Conservation (phyloP, 2,888 invertebrate species). For the Odontocolon sp. region DNA sequence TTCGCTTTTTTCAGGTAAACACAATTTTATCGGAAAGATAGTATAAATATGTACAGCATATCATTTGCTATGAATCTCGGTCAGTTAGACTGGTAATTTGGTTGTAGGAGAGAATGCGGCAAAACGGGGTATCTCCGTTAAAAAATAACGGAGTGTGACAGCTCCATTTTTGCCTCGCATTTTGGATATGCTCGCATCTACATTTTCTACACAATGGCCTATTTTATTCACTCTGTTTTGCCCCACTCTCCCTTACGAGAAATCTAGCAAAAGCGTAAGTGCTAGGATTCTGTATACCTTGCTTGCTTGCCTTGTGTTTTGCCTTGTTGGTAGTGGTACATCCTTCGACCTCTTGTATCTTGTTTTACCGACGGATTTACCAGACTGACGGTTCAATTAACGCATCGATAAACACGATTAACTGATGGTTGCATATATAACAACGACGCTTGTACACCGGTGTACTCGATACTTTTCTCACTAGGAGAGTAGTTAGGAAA, state of each 20-base stretch:
- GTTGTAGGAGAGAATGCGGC: too few species aligned
- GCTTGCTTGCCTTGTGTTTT: constrained; percentile 17
- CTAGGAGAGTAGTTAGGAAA: neutral
- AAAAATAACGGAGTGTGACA: too few species aligned
- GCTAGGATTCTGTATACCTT: constrained; percentile 18
- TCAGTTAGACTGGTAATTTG: too few species aligned
- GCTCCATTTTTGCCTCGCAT: too few species aligned
- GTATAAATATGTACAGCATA: too few species aligned
- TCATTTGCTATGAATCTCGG: too few species aligned
- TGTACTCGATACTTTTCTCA: neutral
- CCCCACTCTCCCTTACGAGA: too few species aligned
- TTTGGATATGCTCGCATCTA: too few species aligned
- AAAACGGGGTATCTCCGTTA: too few species aligned
- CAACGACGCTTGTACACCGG: constrained; percentile 2
- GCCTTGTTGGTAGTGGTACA: constrained; percentile 10
- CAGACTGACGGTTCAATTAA: constrained; percentile 54
- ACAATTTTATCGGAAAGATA: constrained; percentile 15
- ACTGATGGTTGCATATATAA: constrained; percentile 37
- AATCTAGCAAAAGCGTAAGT: constrained; percentile 9
- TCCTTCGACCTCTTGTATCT: constrained; percentile 43
- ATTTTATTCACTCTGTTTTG: too few species aligned
- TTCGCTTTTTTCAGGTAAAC: neutral
- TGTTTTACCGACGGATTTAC: constrained; percentile 46
- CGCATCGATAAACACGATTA: constrained; percentile 54
- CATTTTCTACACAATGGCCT: too few species aligned